phyloP scores from a whole-genome alignment of 2,113 vertebrate species.

The Collichthys lucidus region DNA sequence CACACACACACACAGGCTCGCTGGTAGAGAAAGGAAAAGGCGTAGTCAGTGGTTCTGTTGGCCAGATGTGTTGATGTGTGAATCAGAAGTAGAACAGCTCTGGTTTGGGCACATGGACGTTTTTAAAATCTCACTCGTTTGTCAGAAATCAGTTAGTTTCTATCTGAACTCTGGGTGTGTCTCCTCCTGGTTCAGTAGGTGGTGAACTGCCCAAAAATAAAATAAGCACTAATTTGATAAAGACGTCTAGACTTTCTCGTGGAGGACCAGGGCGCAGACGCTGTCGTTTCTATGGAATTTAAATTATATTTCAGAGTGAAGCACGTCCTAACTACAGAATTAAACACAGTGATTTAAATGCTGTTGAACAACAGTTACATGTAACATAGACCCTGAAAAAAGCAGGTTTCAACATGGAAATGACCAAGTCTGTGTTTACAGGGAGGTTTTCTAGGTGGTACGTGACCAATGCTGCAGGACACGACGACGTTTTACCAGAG shows the following conservation, averaged over 20 bases:
- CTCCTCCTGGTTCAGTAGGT: background rate
- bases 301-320: background rate
- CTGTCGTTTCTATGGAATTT: background rate
- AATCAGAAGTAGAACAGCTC: slow-evolving; percentile 3
- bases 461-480: background rate
- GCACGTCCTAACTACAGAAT: background rate
- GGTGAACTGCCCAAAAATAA: background rate
- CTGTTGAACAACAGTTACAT: background rate
- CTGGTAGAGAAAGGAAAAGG: slow-evolving; percentile 38
- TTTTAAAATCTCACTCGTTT: background rate
- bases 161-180: background rate
- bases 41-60: slow-evolving; percentile 57
- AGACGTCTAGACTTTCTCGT: slow-evolving; percentile 4
- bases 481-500: too few relatives aligned
- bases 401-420: background rate
- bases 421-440: background rate
- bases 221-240: slow-evolving; percentile 12
- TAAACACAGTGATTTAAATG: slow-evolving; percentile 27
- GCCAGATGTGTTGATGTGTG: slow-evolving; percentile 51
- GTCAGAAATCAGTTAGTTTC: background rate
- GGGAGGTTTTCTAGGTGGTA: background rate
- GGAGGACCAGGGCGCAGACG: background rate
- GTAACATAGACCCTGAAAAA: background rate
- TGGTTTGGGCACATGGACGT: background rate
- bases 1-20: background rate